Base-by-base conservation (phyloP, 1,140 invertebrate species). In the Orussus abietinus region DNA sequence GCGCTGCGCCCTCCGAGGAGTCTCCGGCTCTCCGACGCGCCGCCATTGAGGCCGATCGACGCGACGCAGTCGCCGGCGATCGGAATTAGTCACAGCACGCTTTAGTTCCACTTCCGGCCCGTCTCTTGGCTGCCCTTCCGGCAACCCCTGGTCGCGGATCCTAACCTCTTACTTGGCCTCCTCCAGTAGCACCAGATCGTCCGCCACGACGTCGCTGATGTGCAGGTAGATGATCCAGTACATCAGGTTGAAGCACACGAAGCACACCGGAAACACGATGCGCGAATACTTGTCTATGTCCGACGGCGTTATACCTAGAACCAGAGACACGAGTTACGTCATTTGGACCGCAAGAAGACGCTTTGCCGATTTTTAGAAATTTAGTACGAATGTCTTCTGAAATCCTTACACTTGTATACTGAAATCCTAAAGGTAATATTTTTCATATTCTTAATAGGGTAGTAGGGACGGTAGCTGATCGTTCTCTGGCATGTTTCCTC, bases 191-290 rank as follows among this genome's bases (percentile, higher is more conserved):
- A 93, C 89, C 64, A 93, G 77, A 77, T 94, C 91, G 66, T 93
- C 90, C 64, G 89, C 89, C 42, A 93, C 87, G 45, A 93, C 89
- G 77, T 93, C 91, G 57, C 90, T 93, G 63, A 96, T 93, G 79
- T 95, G 91, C 51, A 95, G 77, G 64, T 96, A 96, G 57, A 96
- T 95, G 67, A 95, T 93, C 92, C 92, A 96, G 74, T 96, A 96
- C 91, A 94, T 95, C 36, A 96, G 81, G 72, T 96, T 96, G 80
- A 96, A 96, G 74, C 92, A 94, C 48, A 95, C 88, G 77, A 96
- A 96, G 77, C 91, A 94, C 32, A 96, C 91, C 5, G 92, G 92
- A 72, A 96, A 96, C 57, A 95, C 89, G 69, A 95, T 93, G 59
- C 92, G 82, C 21, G 90, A 93, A 66, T 96, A 95, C 75, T 95